Evolutionary conservation across 2,888 invertebrate species (phyloP).

Genomic region (Atethmia centrago): DNA sequence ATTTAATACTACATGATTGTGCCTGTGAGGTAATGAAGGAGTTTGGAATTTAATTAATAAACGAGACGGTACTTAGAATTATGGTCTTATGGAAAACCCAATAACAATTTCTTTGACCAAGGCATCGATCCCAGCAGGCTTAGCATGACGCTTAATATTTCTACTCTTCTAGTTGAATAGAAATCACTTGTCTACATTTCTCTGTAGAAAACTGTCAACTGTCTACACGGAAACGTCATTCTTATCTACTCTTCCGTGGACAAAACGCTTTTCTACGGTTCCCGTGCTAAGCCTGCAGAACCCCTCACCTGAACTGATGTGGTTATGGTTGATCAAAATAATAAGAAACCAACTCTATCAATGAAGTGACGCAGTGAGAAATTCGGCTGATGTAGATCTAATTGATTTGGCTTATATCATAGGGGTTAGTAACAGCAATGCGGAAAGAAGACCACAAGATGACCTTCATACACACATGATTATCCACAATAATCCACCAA

Average conservation of each 20-base stretch:
- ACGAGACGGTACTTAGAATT: too few species aligned
- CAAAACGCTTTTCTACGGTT: too few species aligned
- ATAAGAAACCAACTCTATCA: neutral
- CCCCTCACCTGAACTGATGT: neutral
- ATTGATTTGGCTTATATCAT: neutral
- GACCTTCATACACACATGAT: constrained; percentile 4
- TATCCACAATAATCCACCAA: constrained; percentile 11
- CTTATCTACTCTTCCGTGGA: too few species aligned
- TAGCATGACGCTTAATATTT: too few species aligned
- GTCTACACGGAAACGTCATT: too few species aligned
- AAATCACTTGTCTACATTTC: too few species aligned
- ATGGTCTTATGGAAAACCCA: neutral
- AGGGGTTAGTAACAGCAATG: neutral
- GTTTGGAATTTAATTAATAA: too few species aligned
- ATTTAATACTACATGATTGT: neutral
- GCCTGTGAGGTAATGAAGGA: too few species aligned
- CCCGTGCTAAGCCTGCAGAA: too few species aligned
- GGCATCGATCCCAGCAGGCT: neutral
- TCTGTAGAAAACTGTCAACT: too few species aligned
- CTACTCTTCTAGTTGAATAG: too few species aligned
- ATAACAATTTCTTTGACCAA: too few species aligned
- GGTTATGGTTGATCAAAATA: neutral
- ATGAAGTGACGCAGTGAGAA: neutral
- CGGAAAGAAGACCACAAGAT: neutral
- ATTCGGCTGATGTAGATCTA: neutral